Conservation (phyloP, 2,113 vertebrate species). For the Alligator sinensis region DNA sequence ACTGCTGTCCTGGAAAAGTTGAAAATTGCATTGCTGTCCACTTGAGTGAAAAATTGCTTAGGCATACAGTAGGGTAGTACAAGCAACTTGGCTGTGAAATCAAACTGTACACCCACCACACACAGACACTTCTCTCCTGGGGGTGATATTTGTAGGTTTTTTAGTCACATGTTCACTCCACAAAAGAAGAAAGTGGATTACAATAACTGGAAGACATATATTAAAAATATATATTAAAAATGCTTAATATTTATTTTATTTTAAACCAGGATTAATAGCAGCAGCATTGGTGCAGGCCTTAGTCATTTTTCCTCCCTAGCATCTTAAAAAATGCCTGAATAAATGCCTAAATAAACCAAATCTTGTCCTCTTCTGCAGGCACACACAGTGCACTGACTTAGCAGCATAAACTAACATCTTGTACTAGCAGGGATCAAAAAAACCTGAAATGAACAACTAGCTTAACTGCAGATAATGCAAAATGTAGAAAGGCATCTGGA, state of each 20-base stretch:
- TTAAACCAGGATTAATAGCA: neutral
- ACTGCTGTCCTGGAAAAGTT: slow-evolving; percentile 46
- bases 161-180: neutral
- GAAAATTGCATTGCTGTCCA: slow-evolving; percentile 33
- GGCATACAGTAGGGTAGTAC: slow-evolving; percentile 2
- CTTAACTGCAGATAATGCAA: neutral
- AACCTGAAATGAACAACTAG: neutral
- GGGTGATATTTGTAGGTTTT: neutral
- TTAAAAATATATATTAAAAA: neutral
- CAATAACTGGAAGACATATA: neutral
- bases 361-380: neutral
- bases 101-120: slow-evolving; percentile 15
- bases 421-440: neutral
- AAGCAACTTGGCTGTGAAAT: slow-evolving; percentile 23
- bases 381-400: neutral
- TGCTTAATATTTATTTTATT: slow-evolving; percentile 17
- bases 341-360: neutral
- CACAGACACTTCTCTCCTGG: neutral
- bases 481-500: neutral
- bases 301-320: neutral
- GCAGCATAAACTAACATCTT: neutral
- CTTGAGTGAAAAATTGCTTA: slow-evolving; percentile 58
- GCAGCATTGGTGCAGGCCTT: neutral
- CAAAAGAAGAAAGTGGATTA: slow-evolving; percentile 19
- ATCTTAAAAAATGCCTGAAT: neutral